Base-by-base conservation (phyloP, 2,888 invertebrate genomes). In the Ceraclea dissimilis region DNA sequence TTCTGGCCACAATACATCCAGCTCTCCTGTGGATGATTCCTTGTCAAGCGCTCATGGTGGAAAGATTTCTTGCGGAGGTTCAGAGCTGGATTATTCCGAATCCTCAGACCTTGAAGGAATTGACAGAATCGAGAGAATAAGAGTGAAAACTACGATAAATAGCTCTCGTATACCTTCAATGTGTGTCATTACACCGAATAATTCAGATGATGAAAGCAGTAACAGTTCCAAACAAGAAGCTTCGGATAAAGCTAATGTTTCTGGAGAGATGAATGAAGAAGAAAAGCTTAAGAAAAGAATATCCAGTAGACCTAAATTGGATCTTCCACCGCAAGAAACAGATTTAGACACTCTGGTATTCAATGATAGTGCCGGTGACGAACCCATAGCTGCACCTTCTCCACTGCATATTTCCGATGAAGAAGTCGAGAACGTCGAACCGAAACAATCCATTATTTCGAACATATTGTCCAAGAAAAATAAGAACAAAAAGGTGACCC, bases 91-190 rank as follows among this genome's bases (percentile, higher is more conserved):
- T 67, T 88, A 86, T 69, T 90, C 90, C 1, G 92, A 92, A 72
- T 88, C 89, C 44, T 90, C 91, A 0, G 91, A 92, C 69, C 76
- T 91, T 63, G 91, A 91, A 74, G 90, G 90, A n/a, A 84, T 89
- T 21, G 92, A 92, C 67, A 79, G 92, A 66, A 88, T 90, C 65
- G 92, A 93, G 71, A 79, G 92, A 63, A 88, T 93, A 62, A 77
- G 90, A 59, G 85, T 86, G 46, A 93, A 93, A 73, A 93, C 93
- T 0, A 86, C 88, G 1, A 89, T 93, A 46, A 90, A 88, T 66
- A 88, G 89, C 52, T 89, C 89, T 64, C 80, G 93, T 64, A 93
- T 93, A 67, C 93, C 93, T 1, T 92, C 93, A 4, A 89, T 93
- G 86, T 93, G 93, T 71, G 90, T 91, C 2, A 91, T 93, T 51